Evolutionary conservation across 2,888 invertebrate species (phyloP).

Genomic region (Dioctria linearis): DNA sequence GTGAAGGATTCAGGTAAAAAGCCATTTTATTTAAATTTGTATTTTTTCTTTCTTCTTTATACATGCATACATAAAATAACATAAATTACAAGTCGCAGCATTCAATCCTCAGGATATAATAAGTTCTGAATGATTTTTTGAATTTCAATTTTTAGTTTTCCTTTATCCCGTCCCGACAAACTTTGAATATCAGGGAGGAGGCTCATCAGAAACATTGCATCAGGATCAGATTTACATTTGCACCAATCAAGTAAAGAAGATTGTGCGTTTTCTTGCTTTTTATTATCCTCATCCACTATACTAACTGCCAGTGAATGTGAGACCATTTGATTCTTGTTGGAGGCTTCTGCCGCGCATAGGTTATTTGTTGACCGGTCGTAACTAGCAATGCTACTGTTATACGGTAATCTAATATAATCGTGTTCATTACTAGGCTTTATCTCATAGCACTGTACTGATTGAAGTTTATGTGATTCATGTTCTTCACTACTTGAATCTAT

Average conservation of each 20-base stretch:
- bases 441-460: too few species aligned
- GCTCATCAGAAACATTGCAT: constrained; percentile 70
- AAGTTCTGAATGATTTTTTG: constrained; percentile 69
- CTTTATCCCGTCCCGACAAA: constrained; percentile 66
- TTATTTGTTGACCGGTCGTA: too few species aligned
- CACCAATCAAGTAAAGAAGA: constrained; percentile 49
- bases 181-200: constrained; percentile 69
- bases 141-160: constrained; percentile 67
- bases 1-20: background rate
- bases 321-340: too few species aligned
- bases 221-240: constrained; percentile 70
- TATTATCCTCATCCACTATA: background rate
- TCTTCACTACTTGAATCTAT: background rate
- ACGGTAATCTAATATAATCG: background rate
- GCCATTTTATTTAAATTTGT: background rate
- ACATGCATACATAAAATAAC: background rate
- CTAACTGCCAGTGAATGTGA: background rate
- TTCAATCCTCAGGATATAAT: constrained; percentile 66
- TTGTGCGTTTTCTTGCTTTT: background rate
- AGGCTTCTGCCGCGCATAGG: too few species aligned
- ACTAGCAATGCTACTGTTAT: background rate
- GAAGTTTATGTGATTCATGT: too few species aligned
- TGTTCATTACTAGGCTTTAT: background rate
- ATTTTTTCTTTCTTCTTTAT: background rate
- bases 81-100: background rate